Base-by-base conservation (phyloP, 2,113 vertebrate species). In the Morone saxatilis region DNA sequence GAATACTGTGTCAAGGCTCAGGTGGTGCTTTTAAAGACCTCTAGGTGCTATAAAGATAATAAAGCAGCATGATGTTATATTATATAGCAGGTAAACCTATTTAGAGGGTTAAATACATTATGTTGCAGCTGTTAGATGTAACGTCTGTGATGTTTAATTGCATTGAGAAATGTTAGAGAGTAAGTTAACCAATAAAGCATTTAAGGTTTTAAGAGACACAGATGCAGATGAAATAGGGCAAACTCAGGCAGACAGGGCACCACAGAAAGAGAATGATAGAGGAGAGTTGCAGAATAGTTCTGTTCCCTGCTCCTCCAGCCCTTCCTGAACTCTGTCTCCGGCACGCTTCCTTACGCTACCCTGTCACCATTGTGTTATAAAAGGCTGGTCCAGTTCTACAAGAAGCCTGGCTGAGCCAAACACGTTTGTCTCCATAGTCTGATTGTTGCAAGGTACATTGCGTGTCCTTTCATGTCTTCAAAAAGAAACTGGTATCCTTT, bases 301-400 rank as follows among this genome's bases (percentile, higher is more conserved):
- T 62, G 25, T 56, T 41, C 43, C 67, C 48, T 13, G n/a, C 78
- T 63, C 50, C 57, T 45, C 83, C 76, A 69, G 75, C 47, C 60
- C 80, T 76, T 72, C 86, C 86, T 78, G 77, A 80, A 61, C 74
- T 84, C 87, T 88, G 91, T 89, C 84, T 77, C 80, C 5, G 14
- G 89, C 92, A 93, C 86, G 82, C 88, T 86, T 78, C 92, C 84
- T 87, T 83, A 76, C 89, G 84, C 85, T 79, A 75, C 83, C 78
- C 62, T 72, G 50, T 71, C 76, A 50, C 78, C 65, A n/a, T 43
- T 47, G 31, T 31, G 48, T 83, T 65, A 31, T 31, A 6, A 66
- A 81, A 78, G 71, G 74, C 20, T 61, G 77, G 61, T 80, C 83
- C 81, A 89, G 84, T 62, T 86, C 40, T 71, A 25, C 2, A 54